Evolutionary conservation across 1,140 invertebrate species (phyloP), one percentile per base, ranked within the genome.

Genomic region (Delia radicum): DNA sequence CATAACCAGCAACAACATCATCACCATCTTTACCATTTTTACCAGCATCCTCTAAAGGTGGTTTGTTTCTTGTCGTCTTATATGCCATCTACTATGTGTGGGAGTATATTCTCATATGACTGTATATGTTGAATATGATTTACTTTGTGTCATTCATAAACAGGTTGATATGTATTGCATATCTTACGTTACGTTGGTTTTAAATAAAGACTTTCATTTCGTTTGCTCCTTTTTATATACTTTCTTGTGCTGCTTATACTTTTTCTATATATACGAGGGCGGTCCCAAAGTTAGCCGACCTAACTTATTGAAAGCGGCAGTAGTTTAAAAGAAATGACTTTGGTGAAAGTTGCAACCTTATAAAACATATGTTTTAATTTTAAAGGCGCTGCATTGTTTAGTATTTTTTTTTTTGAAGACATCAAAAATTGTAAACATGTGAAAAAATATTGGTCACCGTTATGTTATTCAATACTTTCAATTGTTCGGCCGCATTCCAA

Each of bases 141-240:
- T 69, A 69, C 65, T 69, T 69, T 33, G 6, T 69, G 65, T 69
- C 65, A 69, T 69, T 69, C 31, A 33, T 69, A 69, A 69, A 69
- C 65, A 33, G 18, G 29, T 69, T 69, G 65, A 69, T 37, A 69
- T 18, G 65, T 69, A 33, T 69, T 69, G 48, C 48, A 55, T 18
- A 55, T 55, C 48, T 55, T 55, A 55, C 48, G 48, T 55, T 55
- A 55, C 21, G 48, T 24, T 55, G 48, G n/a, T 21, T 55, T 55
- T 55, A 55, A 55, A 55, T 55, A 55, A 55, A 55, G 48, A 55
- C 24, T 42, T 55, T 21, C 48, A 3, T 55, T 7, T 55, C 18
- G 18, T 55, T 21, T 55, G 8, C 6, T 21, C 46, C 18, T 55
- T 21, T 12, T 55, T 55, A 6, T 12, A 6, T 6, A 0, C 48